These are phyloP conservation scores for Iselma pallidipennis DNA, from an alignment of 2,888 invertebrate genomes.

Conservation along the genomic window DNA sequence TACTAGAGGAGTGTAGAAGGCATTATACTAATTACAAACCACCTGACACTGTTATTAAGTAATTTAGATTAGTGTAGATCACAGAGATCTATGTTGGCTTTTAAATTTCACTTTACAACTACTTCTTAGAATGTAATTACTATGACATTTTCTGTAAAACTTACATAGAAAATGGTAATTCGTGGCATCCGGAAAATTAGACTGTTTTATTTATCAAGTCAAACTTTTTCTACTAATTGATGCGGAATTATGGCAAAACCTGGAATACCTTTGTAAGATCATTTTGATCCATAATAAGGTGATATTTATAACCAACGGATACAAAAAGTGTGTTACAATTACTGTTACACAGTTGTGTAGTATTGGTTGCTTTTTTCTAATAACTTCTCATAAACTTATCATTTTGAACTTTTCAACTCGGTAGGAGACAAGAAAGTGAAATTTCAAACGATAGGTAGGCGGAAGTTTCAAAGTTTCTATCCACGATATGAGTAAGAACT, in stretches of 20 bases:
- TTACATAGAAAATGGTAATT: conserved; percentile 1
- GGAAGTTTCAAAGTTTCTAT: no score
- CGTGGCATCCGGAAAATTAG: conserved; percentile 2
- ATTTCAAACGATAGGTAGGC: no score
- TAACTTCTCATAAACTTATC: no score
- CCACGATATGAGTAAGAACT: no score
- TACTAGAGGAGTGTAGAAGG: conserved; percentile 9
- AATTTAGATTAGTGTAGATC: conserved; percentile 25
- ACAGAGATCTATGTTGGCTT: conserved; percentile 19
- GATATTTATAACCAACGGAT: no score
- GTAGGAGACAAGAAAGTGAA: no score
- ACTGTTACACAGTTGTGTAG: no score
- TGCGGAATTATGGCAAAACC: conserved; percentile 4
- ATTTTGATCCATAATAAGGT: no score
- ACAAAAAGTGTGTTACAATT: no score
- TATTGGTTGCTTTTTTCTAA: no score
- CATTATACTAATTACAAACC: conserved; percentile 28
- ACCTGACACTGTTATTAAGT: conserved; percentile 25
- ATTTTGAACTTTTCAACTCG: no score
- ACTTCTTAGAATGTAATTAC: conserved; percentile 16
- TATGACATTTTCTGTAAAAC: not conserved
- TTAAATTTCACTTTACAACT: conserved; percentile 12
- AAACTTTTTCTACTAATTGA: not conserved
- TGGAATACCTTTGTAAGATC: not conserved
- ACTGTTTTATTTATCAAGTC: conserved; percentile 1